These are phyloP conservation scores for Thaumetopoea pityocampa DNA, from an alignment of 1,140 invertebrate genomes.

Conservation along the genomic window DNA sequence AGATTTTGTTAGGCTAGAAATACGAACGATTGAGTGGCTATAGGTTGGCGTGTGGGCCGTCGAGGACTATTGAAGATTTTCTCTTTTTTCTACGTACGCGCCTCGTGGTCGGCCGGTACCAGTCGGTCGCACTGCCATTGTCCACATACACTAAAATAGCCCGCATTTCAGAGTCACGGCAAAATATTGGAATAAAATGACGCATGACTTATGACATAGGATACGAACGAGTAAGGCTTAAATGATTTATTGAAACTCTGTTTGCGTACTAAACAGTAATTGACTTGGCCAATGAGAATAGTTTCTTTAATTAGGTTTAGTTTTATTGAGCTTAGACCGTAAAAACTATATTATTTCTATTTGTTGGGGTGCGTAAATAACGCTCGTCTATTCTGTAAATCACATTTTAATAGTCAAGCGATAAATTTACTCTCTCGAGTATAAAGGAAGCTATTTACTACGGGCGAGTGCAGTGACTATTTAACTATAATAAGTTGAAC, in stretches of 20 bases:
- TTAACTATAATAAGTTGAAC: too few species aligned
- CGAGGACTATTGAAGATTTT: conserved; percentile 63
- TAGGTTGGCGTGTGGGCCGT: conserved; percentile 70
- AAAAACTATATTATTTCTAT: conserved; percentile 5
- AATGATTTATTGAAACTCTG: conserved; percentile 40
- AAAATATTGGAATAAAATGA: conserved; percentile 48
- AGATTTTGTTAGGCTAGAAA: conserved; percentile 38
- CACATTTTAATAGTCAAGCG: conserved; percentile 3
- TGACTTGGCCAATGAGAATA: conserved; percentile 4
- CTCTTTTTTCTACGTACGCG: conserved; percentile 55
- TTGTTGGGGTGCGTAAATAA: not conserved
- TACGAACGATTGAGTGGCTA: conserved; percentile 70
- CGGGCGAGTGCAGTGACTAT: too few species aligned
- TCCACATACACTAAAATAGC: conserved; percentile 55
- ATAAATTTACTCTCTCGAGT: too few species aligned
- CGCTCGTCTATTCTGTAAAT: conserved; percentile 2
- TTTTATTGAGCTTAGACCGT: conserved; percentile 6
- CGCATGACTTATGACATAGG: conserved; percentile 36
- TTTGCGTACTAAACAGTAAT: conserved; percentile 14
- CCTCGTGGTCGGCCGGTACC: conserved; percentile 25
- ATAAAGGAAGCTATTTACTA: too few species aligned
- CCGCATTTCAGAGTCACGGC: conserved; percentile 46
- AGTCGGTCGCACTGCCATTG: conserved; percentile 32
- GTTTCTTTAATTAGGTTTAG: conserved; percentile 6
- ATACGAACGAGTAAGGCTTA: conserved; percentile 27